These are phyloP conservation scores for Penaeus monodon DNA, from an alignment of 2,888 invertebrate species.

Conservation along the genomic window DNA sequence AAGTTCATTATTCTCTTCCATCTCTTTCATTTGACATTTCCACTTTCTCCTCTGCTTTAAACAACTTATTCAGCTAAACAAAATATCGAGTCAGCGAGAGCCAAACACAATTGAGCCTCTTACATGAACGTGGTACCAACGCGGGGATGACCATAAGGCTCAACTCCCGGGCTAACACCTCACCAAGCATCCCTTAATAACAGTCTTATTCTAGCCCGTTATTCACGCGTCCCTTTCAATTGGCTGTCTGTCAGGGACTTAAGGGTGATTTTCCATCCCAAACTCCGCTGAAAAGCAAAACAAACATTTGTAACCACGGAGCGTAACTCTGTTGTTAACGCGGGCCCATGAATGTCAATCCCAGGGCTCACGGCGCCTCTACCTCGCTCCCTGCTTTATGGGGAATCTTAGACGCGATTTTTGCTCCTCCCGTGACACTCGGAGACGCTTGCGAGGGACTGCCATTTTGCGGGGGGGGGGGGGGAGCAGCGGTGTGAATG, in stretches of 20 bases:
- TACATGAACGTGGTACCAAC: neutral
- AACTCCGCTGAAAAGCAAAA: conserved; percentile 40
- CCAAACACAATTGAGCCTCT: conserved; percentile 45
- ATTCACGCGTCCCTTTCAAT: conserved; percentile 33
- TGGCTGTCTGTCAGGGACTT: conserved; percentile 49
- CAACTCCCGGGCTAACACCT: neutral
- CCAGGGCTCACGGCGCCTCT: neutral
- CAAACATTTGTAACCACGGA: conserved; percentile 29
- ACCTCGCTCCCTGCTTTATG: neutral
- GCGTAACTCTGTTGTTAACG: conserved; percentile 33
- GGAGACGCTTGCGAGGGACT: neutral
- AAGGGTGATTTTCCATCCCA: conserved; percentile 42
- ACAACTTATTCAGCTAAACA: conserved; percentile 28
- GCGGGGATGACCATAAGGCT: neutral
- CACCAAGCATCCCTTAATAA: neutral
- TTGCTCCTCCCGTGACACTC: neutral
- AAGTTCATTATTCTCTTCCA: neutral
- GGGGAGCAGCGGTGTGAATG: conserved; percentile 16
- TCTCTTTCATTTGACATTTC: neutral
- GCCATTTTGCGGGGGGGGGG: neutral
- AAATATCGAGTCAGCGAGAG: conserved; percentile 28
- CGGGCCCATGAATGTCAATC: neutral
- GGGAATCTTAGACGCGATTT: neutral
- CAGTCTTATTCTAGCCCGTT: neutral
- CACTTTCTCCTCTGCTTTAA: neutral